Base-by-base conservation (phyloP, 2,797 vertebrate species). In the Pseudomugil gertrudae region DNA sequence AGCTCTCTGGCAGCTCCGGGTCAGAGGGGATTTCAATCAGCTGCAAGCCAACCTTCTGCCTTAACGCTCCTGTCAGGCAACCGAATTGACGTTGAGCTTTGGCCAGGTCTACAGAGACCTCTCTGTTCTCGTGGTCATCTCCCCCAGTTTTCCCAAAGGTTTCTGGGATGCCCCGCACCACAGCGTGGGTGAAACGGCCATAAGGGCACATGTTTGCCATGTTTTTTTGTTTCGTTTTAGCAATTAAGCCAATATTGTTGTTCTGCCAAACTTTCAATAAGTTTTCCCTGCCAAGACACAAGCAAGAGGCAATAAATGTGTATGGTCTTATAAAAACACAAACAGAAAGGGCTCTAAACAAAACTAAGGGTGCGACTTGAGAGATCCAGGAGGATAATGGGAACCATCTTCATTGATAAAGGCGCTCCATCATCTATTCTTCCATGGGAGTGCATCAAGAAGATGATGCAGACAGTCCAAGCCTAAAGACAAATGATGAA, bases 1-100 rank as follows among this genome's bases (percentile, higher is more conserved):
- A 95, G 80, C 96, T 95, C 72, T 93, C 91, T 0, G 96, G 95
- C 71, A 96, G 92, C 27, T 91, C 91, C 0, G 95, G 90, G 69
- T 95, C 94, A 0, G 95, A 86, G 10, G 95, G 94, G 87, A 97
- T 93, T 89, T 96, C 95, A 1, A 98, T 93, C 56, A 98, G 92
- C 93, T 97, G 96, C 59, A 98, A 93, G 13, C 96, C 96, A 68
- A 96, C 90, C 72, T 96, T 96, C 90, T 98, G 96, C 74, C 96
- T 93, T 85, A 98, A 89, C 33, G 96, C 95, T 33, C 96, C 96
- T 0, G 94, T 94, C 76, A 96, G 87, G 47, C 96, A 96, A 0
- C 96, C 96, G 0, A 95, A 95, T 90, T 98, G 96, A 40, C 96
- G 93, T 85, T 96, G 95, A 0, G 95, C 95, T 74, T 96, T 97